Percentiles rank a stretch among this genome's conserved stretches.
These are phyloP conservation scores for Nipponacmea schrenckii DNA, from an alignment of 2,888 invertebrate genomes.

Conservation along the genomic window DNA sequence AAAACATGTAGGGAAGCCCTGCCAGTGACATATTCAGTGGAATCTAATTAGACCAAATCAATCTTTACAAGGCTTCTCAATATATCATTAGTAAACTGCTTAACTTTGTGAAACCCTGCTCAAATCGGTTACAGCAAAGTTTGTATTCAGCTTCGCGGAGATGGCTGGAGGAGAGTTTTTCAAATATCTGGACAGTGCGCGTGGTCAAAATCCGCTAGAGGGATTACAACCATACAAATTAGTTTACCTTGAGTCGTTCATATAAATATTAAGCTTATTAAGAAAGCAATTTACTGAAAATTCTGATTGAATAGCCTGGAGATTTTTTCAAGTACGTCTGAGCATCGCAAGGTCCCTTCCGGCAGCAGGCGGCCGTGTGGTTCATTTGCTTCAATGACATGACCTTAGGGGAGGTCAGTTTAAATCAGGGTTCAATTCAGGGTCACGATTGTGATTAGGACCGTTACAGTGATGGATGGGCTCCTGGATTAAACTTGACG, in stretches of 20 bases:
- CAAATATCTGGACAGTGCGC: too few relatives aligned
- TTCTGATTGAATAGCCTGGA: neutral
- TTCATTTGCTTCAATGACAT: neutral
- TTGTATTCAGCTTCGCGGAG: too few relatives aligned
- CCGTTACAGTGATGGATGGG: neutral
- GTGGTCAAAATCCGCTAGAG: too few relatives aligned
- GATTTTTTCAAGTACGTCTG: neutral
- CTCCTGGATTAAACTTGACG: neutral
- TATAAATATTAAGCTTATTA: too few relatives aligned
- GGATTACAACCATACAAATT: too few relatives aligned
- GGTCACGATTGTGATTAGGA: neutral
- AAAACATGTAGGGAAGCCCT: neutral
- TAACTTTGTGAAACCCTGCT: neutral
- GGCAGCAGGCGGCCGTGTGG: neutral
- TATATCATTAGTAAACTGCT: neutral
- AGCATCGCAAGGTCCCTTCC: neutral
- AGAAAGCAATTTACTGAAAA: too few relatives aligned
- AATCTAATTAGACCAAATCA: too few relatives aligned
- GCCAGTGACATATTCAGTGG: too few relatives aligned
- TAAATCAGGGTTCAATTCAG: neutral
- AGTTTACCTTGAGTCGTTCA: too few relatives aligned
- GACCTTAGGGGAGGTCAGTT: conserved; percentile 3
- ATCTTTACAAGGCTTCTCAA: neutral
- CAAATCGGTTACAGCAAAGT: too few relatives aligned
- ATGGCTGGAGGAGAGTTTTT: too few relatives aligned